These are phyloP conservation scores for Phainopepla nitens DNA, from an alignment of 2,113 vertebrate genomes.

Conservation along the genomic window DNA sequence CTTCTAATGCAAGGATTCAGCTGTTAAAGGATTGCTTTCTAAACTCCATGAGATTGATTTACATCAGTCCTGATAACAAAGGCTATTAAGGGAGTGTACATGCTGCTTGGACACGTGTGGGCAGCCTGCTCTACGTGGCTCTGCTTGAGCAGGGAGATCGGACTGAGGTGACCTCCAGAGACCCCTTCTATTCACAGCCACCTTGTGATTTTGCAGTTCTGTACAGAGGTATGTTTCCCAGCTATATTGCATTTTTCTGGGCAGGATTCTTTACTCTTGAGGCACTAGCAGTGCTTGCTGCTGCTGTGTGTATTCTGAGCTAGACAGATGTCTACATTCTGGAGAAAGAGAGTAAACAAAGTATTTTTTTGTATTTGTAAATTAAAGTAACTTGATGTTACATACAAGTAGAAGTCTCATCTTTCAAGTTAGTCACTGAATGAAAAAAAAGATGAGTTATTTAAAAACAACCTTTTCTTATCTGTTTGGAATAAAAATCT, in stretches of 20 bases:
- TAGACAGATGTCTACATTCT: not conserved
- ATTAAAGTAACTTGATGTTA: not conserved
- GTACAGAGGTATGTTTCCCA: not conserved
- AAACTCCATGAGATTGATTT: not conserved
- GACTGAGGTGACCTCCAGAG: not conserved
- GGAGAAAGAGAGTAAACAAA: not conserved
- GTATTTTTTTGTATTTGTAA: not conserved
- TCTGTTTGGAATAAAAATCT: not conserved
- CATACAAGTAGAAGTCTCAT: not conserved
- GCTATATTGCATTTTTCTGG: not conserved
- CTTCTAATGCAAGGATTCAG: not conserved
- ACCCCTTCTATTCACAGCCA: not conserved
- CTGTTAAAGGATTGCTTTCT: not conserved
- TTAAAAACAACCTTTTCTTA: not conserved
- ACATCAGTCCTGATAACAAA: not conserved
- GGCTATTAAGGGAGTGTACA: not conserved
- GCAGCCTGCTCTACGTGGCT: accelerated
- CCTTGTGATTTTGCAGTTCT: not conserved
- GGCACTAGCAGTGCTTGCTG: not conserved
- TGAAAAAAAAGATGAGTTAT: not conserved
- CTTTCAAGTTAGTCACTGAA: not conserved
- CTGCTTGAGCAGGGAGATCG: not conserved
- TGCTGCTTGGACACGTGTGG: not conserved
- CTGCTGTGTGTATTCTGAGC: not conserved
- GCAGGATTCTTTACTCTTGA: not conserved